These are phyloP conservation scores for Acromyrmex charruanus DNA, from an alignment of 1,140 invertebrate species.

Conservation along the genomic window DNA sequence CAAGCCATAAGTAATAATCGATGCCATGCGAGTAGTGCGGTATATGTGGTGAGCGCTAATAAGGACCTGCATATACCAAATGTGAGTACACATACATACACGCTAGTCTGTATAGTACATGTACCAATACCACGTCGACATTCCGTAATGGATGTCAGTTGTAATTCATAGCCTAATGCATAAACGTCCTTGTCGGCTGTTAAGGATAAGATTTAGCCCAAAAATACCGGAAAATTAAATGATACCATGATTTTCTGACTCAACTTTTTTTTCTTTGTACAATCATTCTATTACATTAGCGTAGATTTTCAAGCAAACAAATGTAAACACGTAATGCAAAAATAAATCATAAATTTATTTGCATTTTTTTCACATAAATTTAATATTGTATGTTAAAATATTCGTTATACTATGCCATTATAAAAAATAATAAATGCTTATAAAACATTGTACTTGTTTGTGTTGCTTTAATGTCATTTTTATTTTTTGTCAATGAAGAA, in stretches of 20 bases:
- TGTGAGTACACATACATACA: constrained; percentile 48
- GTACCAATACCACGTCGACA: constrained; percentile 38
- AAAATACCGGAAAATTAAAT: constrained; percentile 47
- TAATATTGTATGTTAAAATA: neutral
- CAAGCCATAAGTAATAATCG: constrained; percentile 77
- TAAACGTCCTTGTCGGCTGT: constrained; percentile 67
- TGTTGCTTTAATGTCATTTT: neutral
- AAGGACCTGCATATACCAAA: constrained; percentile 65
- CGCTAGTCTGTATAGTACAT: constrained; percentile 51
- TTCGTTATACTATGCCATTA: neutral
- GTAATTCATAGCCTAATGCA: constrained; percentile 64
- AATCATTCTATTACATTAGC: neutral
- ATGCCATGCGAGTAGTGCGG: constrained; percentile 68
- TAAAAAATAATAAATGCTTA: neutral
- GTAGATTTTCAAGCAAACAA: neutral
- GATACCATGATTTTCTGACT: constrained; percentile 1
- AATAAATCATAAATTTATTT: neutral
- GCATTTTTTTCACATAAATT: neutral
- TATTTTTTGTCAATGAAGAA: neutral
- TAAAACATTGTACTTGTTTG: neutral
- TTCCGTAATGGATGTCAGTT: constrained; percentile 72
- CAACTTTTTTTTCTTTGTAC: neutral
- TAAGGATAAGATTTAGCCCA: constrained; percentile 62
- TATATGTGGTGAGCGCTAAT: constrained; percentile 71
- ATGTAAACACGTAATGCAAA: neutral